Percentiles rank a stretch among this genome's conserved stretches.
These are phyloP conservation scores for Channallabes apus DNA, from an alignment of 2,797 vertebrate genomes.

Conservation along the genomic window DNA sequence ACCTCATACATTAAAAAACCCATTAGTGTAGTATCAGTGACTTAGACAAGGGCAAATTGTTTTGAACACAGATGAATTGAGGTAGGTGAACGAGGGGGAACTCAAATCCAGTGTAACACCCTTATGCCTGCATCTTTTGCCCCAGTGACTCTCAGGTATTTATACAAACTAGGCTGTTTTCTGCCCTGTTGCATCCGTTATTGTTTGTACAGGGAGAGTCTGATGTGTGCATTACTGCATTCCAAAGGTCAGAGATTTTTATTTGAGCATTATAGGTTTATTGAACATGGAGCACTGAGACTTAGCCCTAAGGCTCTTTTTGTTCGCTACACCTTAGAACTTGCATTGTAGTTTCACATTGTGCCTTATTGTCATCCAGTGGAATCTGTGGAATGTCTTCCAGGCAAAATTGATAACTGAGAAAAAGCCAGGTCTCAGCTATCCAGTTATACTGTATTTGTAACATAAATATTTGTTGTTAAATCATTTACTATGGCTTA, in stretches of 20 bases:
- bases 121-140: conserved; percentile 4
- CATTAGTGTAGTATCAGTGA: conserved; percentile 1
- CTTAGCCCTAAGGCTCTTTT: background rate
- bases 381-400: conserved; percentile 47
- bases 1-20: background rate
- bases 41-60: background rate
- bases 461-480: conserved; percentile 26
- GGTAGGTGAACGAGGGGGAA: background rate
- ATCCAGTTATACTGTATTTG: conserved; percentile 25
- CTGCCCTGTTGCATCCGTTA: background rate
- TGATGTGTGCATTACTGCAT: conserved; percentile 37
- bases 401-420: conserved; percentile 35
- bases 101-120: background rate
- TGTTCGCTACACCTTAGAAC: conserved; percentile 16
- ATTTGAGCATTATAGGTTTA: conserved; percentile 50
- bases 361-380: conserved; percentile 15
- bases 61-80: background rate
- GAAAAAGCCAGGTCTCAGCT: conserved; percentile 9
- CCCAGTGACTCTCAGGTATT: conserved; percentile 32
- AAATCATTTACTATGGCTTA: conserved; percentile 36
- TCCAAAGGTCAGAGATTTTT: conserved; percentile 54
- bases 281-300: conserved; percentile 37
- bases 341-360: conserved; percentile 22
- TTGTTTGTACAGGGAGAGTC: conserved; percentile 57
- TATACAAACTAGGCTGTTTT: conserved; percentile 8